A percentile compares a stretch with the other conserved stretches of the same genome.
Conservation (phyloP, 2,888 invertebrate species). For the Arge pagana region DNA sequence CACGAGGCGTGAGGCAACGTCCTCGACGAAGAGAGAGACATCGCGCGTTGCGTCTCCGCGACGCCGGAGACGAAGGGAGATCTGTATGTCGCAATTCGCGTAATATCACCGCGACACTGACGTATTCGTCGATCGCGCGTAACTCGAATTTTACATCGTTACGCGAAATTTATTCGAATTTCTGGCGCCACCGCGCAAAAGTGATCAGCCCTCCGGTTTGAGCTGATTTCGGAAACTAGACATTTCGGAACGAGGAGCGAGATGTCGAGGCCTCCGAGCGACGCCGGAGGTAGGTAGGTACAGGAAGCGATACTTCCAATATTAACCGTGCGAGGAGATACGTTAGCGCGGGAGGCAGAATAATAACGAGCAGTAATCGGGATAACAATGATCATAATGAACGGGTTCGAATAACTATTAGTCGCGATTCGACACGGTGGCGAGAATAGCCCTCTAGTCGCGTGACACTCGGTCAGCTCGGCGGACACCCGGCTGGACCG, state of each 20-base stretch:
- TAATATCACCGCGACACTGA: neutral
- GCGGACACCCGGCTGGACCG: neutral
- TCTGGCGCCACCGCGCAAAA: too few relatives aligned
- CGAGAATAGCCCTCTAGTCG: constrained; percentile 14
- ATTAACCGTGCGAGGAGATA: neutral
- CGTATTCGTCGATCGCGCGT: too few relatives aligned
- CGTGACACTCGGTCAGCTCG: constrained; percentile 11
- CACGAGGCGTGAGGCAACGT: constrained; percentile 17
- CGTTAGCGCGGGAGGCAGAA: neutral
- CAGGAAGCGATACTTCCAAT: neutral
- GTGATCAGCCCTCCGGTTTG: too few relatives aligned
- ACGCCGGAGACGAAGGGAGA: constrained; percentile 7
- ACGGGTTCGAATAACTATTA: constrained; percentile 5
- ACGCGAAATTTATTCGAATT: too few relatives aligned
- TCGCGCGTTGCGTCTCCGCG: neutral
- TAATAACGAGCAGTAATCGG: neutral
- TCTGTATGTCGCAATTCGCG: neutral
- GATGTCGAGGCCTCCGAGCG: too few relatives aligned
- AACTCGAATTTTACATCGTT: too few relatives aligned
- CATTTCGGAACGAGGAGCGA: too few relatives aligned
- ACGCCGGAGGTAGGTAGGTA: too few relatives aligned
- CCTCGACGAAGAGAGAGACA: constrained; percentile 10
- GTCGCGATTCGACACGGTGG: constrained; percentile 9
- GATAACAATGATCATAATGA: too few relatives aligned
- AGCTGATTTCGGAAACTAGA: too few relatives aligned